These are phyloP conservation scores for Solenopsis invicta DNA, from an alignment of 1,140 invertebrate genomes.

Conservation along the genomic window DNA sequence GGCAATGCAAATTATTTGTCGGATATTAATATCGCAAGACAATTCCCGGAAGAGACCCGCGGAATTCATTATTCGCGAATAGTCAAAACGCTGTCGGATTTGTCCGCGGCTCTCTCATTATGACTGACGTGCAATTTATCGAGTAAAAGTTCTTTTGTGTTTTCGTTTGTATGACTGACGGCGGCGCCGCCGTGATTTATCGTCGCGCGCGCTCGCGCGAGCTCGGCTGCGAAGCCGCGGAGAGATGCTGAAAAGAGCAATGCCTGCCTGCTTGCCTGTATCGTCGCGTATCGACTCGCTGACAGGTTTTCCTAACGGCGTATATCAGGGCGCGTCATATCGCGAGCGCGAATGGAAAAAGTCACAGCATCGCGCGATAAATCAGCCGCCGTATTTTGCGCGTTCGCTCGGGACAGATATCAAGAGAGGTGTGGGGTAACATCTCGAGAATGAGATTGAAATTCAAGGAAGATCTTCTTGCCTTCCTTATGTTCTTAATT, in stretches of 20 bases:
- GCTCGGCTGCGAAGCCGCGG: neutral
- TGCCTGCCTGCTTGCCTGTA: neutral
- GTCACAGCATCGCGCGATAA: conserved; percentile 21
- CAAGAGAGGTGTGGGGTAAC: neutral
- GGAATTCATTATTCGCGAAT: conserved; percentile 38
- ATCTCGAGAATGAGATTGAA: neutral
- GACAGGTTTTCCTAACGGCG: conserved; percentile 45
- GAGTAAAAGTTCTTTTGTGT: conserved; percentile 53
- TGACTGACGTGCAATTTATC: conserved; percentile 55
- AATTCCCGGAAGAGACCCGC: conserved; percentile 3
- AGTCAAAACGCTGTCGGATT: conserved; percentile 27
- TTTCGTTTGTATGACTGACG: conserved; percentile 53
- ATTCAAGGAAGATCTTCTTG: neutral
- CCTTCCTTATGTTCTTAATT: no score
- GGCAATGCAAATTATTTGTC: neutral
- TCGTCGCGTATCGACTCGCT: conserved; percentile 38
- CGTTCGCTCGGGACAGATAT: conserved; percentile 18
- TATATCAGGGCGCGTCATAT: neutral
- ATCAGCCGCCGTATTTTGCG: conserved; percentile 25
- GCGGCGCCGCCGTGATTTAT: conserved; percentile 35
- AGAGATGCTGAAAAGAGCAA: conserved; percentile 35
- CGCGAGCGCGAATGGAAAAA: conserved; percentile 14
- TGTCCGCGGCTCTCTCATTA: conserved; percentile 43
- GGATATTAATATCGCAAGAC: neutral
- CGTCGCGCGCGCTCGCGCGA: neutral